A percentile compares a stretch with the other conserved stretches of the same genome.
phyloP scores from a whole-genome alignment of 2,113 vertebrate species.

The Hypanus sabinus region DNA sequence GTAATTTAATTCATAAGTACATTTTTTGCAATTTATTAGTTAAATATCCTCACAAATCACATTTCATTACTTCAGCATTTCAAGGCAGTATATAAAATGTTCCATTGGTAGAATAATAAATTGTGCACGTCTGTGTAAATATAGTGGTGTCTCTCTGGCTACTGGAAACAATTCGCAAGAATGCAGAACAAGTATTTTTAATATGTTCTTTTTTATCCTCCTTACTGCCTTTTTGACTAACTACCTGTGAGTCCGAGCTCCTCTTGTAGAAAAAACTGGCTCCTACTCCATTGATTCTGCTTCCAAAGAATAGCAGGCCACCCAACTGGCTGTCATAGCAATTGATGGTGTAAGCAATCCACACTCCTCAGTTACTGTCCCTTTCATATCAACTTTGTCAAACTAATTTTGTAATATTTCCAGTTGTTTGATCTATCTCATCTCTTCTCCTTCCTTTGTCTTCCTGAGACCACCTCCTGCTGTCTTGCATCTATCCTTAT shows the following conservation, averaged over 20 bases:
- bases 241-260: no score
- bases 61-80: not conserved
- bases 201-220: not conserved
- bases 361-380: no score
- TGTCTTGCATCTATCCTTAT: not conserved
- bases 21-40: not conserved
- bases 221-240: not conserved
- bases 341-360: no score
- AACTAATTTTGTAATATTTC: no score
- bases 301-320: no score
- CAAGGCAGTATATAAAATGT: no score
- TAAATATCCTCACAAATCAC: not conserved
- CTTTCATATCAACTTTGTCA: no score
- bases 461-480: not conserved
- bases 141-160: not conserved
- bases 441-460: not conserved
- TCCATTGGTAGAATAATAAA: not conserved
- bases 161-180: constrained; percentile 1
- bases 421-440: not conserved
- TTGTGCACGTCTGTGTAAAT: constrained; percentile 22
- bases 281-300: no score
- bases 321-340: no score
- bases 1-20: not conserved
- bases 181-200: not conserved
- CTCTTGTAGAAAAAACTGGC: no score